These are phyloP conservation scores for Vipera latastei DNA, from an alignment of 2,797 vertebrate species.

Conservation along the genomic window DNA sequence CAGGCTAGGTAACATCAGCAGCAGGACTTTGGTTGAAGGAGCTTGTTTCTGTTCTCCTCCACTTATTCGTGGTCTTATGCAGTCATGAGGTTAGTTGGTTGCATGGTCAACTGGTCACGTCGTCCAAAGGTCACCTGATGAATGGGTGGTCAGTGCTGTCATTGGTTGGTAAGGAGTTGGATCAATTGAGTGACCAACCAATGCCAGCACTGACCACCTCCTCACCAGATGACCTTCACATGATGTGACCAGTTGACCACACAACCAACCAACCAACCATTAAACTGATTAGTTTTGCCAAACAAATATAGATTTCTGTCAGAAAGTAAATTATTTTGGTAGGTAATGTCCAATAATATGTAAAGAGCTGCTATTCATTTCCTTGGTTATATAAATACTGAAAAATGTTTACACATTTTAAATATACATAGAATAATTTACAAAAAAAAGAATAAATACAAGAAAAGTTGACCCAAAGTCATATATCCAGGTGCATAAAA, in stretches of 20 bases:
- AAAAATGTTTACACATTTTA: not conserved
- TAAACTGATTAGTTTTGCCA: not conserved
- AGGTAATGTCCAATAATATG: not conserved
- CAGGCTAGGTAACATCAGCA: too few relatives aligned
- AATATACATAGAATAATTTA: not conserved
- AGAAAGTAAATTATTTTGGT: not conserved
- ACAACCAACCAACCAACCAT: too few relatives aligned
- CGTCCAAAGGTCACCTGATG: not conserved
- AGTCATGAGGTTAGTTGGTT: not conserved
- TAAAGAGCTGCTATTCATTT: not conserved
- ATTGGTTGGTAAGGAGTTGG: not conserved
- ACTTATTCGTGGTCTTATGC: not conserved
- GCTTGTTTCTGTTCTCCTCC: too few relatives aligned
- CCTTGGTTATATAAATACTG: not conserved
- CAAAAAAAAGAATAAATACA: not conserved
- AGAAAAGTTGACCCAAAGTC: not conserved
- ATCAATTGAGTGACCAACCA: not conserved
- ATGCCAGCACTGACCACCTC: not conserved
- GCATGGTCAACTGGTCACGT: not conserved
- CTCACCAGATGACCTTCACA: not conserved
- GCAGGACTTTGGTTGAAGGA: too few relatives aligned
- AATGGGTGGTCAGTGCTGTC: not conserved
- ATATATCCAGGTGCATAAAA: not conserved
- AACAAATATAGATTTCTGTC: not conserved
- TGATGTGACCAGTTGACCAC: not conserved